phyloP scores from a whole-genome alignment of 2,797 vertebrate genomes.

The Delichon dasypus region DNA sequence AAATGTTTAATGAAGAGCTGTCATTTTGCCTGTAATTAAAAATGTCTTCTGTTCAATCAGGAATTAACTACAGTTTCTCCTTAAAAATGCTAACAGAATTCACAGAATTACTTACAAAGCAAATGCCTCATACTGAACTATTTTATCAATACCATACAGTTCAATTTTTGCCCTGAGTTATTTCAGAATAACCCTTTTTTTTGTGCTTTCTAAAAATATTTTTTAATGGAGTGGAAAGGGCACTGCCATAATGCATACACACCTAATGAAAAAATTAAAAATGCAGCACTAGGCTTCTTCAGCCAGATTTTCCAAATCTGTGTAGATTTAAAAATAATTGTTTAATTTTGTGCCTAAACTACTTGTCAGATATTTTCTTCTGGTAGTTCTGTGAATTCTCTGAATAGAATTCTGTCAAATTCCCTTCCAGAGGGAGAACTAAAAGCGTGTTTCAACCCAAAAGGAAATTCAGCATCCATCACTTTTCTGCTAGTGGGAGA shows the following conservation, averaged over 20 bases:
- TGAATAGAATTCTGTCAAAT: background rate
- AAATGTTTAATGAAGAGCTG: background rate
- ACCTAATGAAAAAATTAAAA: background rate
- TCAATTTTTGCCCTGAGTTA: background rate
- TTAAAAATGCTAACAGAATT: background rate
- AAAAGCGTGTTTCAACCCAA: background rate
- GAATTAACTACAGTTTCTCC: background rate
- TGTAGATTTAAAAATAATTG: background rate
- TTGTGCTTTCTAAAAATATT: background rate
- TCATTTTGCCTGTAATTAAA: background rate
- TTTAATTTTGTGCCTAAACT: constrained; percentile 8
- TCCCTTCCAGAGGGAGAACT: background rate
- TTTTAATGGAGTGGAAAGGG: background rate
- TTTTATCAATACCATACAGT: background rate
- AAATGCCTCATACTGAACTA: background rate
- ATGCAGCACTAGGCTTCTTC: background rate
- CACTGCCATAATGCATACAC: background rate
- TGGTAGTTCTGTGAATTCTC: background rate
- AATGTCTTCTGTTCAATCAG: background rate
- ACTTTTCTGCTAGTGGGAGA: background rate
- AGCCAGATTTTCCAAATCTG: background rate
- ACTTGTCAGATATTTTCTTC: background rate
- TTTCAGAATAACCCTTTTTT: background rate
- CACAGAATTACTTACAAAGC: background rate
- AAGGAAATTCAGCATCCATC: background rate